A percentile compares a stretch with the other conserved stretches of the same genome.
Evolutionary conservation across 2,888 invertebrate genomes (phyloP).

Genomic region (Macropis europaea): DNA sequence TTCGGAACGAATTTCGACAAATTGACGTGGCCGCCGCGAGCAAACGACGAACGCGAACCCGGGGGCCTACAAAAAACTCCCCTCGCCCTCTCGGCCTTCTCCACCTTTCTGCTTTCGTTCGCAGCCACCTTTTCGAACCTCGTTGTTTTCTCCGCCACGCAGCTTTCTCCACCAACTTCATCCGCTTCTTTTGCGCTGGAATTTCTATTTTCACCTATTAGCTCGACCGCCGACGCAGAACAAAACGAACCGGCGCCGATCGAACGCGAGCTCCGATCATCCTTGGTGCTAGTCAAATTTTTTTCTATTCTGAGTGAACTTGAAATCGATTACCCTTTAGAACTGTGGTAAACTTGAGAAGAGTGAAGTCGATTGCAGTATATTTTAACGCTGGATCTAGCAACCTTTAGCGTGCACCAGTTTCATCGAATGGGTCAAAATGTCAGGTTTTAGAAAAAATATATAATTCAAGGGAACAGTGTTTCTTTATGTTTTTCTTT

Average conservation of each 20-base stretch:
- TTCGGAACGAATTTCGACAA: slow-evolving; percentile 80
- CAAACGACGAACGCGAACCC: slow-evolving; percentile 59
- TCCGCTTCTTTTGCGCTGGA: background rate
- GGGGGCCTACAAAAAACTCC: slow-evolving; percentile 39
- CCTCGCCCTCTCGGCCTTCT: slow-evolving; percentile 24
- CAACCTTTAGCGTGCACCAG: no score
- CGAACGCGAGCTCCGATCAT: background rate
- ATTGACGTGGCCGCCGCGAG: slow-evolving; percentile 76
- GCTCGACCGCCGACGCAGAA: slow-evolving; percentile 1
- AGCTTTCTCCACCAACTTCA: background rate
- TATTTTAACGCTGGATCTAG: no score
- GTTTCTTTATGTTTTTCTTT: no score
- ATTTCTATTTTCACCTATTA: slow-evolving; percentile 24
- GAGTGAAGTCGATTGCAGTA: no score
- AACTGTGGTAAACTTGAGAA: no score
- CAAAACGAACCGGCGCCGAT: background rate
- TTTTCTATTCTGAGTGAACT: no score
- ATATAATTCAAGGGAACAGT: no score
- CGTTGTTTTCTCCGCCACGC: background rate
- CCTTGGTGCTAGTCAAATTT: no score
- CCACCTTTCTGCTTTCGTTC: background rate
- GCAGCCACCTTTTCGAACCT: background rate
- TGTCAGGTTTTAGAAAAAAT: no score
- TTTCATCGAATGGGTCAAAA: no score
- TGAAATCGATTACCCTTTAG: no score